Conservation (phyloP, 2,113 vertebrate species). For the Microtus pennsylvanicus region DNA sequence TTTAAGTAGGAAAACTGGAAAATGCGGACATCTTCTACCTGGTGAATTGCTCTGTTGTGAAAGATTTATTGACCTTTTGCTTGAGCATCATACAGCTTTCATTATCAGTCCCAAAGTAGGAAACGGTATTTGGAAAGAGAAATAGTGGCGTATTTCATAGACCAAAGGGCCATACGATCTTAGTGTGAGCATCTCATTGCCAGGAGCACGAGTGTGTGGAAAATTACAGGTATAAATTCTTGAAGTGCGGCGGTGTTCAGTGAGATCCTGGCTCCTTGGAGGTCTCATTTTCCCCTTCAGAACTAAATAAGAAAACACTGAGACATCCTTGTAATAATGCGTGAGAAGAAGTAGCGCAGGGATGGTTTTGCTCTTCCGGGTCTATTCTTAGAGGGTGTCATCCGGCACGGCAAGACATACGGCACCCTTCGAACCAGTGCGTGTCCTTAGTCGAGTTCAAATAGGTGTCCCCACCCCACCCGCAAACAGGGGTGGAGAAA, state of each 20-base stretch:
- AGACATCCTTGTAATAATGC: neutral
- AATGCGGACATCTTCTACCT: conserved; percentile 52
- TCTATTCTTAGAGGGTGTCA: neutral
- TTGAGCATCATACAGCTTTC: conserved; percentile 50
- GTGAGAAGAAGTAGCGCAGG: neutral
- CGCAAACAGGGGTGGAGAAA: neutral
- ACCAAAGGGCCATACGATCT: conserved; percentile 42
- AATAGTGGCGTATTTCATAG: conserved; percentile 49
- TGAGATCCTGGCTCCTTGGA: conserved; percentile 43
- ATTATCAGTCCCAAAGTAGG: conserved; percentile 56
- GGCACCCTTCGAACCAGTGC: neutral
- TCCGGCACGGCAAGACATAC: neutral
- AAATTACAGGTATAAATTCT: conserved; percentile 77
- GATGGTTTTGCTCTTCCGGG: conserved; percentile 6
- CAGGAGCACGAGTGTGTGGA: conserved; percentile 61
- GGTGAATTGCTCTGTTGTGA: conserved; percentile 65
- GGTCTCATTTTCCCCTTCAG: conserved; percentile 63
- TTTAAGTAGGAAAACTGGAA: conserved; percentile 65
- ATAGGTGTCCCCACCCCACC: neutral
- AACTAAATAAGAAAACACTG: conserved; percentile 69
- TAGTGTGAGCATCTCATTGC: conserved; percentile 38
- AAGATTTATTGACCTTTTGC: conserved; percentile 70
- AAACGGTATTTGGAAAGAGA: conserved; percentile 70
- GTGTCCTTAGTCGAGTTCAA: conserved; percentile 51
- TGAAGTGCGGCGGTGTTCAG: neutral